Evolutionary conservation across 2,113 vertebrate genomes (phyloP).

Genomic region (Gyps fulvus): DNA sequence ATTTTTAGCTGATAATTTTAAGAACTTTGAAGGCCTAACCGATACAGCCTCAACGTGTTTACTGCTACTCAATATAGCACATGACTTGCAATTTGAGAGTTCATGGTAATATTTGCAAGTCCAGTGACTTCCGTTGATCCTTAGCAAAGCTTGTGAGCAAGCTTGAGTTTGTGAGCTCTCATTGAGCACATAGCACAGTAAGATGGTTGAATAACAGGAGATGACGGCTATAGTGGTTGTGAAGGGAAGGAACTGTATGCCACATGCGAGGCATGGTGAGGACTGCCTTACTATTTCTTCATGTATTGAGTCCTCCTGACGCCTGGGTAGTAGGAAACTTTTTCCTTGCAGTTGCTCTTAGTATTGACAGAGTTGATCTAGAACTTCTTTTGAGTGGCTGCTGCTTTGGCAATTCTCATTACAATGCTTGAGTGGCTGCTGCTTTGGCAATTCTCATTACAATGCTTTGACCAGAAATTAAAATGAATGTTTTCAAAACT

Average conservation of each 20-base stretch:
- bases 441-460: not conserved
- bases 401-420: not conserved
- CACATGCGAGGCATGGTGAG: not conserved
- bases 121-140: not conserved
- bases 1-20: not conserved
- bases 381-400: not conserved
- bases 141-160: not conserved
- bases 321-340: not conserved
- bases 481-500: not conserved
- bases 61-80: not conserved
- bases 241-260: not conserved
- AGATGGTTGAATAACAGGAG: not conserved
- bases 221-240: not conserved
- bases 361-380: not conserved
- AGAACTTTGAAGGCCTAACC: not conserved
- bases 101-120: not conserved
- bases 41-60: not conserved
- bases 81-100: not conserved
- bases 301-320: not conserved
- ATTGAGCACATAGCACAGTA: not conserved
- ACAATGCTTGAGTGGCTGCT: not conserved
- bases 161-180: not conserved
- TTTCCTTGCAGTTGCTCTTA: not conserved
- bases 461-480: not conserved
- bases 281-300: not conserved